Evolutionary conservation across 2,113 vertebrate species (phyloP).

Genomic region (Nansenia antarctica): DNA sequence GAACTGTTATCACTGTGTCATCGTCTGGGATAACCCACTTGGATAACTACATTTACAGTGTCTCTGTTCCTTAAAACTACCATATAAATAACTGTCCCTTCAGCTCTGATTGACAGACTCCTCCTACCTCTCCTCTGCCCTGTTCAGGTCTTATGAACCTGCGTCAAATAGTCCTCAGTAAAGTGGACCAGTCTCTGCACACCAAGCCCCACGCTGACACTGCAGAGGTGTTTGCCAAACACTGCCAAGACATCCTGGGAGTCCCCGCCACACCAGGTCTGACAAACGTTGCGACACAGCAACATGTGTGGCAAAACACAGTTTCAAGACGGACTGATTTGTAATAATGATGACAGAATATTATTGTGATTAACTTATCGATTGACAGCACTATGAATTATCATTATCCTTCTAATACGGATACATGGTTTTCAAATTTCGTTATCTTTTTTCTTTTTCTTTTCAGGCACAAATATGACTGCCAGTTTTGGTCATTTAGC

Average conservation of each 20-base stretch:
- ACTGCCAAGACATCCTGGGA: conserved; percentile 86
- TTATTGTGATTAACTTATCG: background rate
- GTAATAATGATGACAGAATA: background rate
- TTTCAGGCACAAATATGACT: conserved; percentile 75
- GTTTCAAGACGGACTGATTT: too few relatives aligned
- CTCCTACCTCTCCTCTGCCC: conserved; percentile 22
- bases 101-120: background rate
- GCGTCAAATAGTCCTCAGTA: conserved; percentile 92
- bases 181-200: conserved; percentile 89
- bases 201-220: conserved; percentile 78
- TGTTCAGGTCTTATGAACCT: conserved; percentile 87
- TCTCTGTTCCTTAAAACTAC: background rate
- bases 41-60: too few relatives aligned
- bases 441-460: background rate
- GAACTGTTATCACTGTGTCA: too few relatives aligned
- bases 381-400: background rate
- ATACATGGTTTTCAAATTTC: background rate
- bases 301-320: too few relatives aligned
- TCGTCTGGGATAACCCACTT: too few relatives aligned
- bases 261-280: conserved; percentile 89
- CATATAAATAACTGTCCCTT: background rate
- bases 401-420: background rate
- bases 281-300: too few relatives aligned
- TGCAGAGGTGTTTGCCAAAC: conserved; percentile 83
- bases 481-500: conserved; percentile 83